Base-by-base conservation (phyloP, 2,888 invertebrate species). In the Sylvicola cinctus region DNA sequence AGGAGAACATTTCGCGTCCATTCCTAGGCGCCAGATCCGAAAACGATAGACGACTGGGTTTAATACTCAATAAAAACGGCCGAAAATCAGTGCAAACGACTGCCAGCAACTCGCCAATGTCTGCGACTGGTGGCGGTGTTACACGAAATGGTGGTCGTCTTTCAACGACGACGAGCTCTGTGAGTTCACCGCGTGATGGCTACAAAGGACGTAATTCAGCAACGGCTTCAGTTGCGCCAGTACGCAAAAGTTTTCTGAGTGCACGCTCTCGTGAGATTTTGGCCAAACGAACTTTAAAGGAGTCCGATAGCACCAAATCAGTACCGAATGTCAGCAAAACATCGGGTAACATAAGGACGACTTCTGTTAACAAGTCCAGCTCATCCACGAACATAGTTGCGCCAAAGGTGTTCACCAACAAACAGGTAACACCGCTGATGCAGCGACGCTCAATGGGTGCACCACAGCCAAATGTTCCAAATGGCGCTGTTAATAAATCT, bases 241-340 rank as follows among this genome's bases (percentile, higher is more conserved):
- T 40, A 16, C 49, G 51, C 4, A 54, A 50, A 31, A 58, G 58
- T 43, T 58, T 58, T 32, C 43, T 58, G 1, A 56, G 55, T 1
- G 55, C 58, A 29, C 58, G 56, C 38, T 58, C 58, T 2, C 49
- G 55, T 12, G 57, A 58, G 39, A 58, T 58, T 31, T 45, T 58
- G 10, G 57, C 58, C 25, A 46, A 29, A n/a, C 25, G 27, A 14
- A 28, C 30, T 13, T 17, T 31, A 12, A 33, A 38, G 25, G 50
- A 56, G 2, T 55, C 58, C 4, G 55, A 39, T 3, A 37, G 30
- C 27, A 26, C 38, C 30, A 33, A 33, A 34, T 36, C 36, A 3
- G 34, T 35, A 7, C 34, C 37, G 10, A 31, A 26, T 13, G 28
- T 25, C 8, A 20, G 20, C 20, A 20, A 20, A 20, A 20, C 20